A percentile compares a stretch with the other conserved stretches of the same genome.
Conservation (phyloP, 2,113 vertebrate genomes). For the Elanus axillaris region DNA sequence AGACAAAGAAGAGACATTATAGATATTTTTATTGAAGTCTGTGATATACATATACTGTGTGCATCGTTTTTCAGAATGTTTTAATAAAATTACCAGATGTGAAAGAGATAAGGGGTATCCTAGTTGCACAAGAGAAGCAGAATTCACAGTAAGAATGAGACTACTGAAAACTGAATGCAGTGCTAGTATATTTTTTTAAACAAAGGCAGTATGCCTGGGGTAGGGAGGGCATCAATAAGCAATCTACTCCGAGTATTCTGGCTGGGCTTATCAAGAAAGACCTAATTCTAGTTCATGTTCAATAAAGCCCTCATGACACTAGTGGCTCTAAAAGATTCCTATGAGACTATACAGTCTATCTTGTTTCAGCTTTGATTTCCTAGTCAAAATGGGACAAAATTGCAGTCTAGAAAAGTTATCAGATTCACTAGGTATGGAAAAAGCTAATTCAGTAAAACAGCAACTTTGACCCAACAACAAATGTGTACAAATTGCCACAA, state of each 20-base stretch:
- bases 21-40: neutral
- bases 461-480: neutral
- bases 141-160: neutral
- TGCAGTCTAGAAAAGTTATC: neutral
- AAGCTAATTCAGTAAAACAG: neutral
- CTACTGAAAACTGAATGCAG: neutral
- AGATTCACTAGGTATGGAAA: neutral
- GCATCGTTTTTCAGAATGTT: neutral
- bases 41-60: neutral
- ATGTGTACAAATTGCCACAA: neutral
- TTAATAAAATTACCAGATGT: neutral
- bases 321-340: neutral
- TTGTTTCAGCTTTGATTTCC: neutral
- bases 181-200: neutral
- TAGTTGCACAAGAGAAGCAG: neutral
- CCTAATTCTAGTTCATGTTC: neutral
- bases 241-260: neutral
- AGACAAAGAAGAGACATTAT: neutral
- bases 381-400: neutral
- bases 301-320: neutral
- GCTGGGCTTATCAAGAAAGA: neutral
- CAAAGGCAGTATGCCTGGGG: neutral
- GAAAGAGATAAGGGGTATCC: neutral
- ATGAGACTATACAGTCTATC: neutral
- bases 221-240: neutral